phyloP scores from a whole-genome alignment of 2,797 vertebrate species.

The Megaceryle alcyon region DNA sequence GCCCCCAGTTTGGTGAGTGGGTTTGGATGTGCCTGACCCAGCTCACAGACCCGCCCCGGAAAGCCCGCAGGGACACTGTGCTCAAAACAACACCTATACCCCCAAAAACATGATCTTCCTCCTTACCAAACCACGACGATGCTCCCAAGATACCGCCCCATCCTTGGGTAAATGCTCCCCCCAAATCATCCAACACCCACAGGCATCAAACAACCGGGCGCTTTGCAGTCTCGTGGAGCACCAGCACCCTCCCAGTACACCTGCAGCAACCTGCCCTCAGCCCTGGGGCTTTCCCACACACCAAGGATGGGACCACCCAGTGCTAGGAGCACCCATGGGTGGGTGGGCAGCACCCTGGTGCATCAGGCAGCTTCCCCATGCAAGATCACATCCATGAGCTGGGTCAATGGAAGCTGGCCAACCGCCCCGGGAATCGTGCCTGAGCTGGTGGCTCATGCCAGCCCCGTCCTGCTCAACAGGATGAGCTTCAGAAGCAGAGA shows the following conservation, averaged over 20 bases:
- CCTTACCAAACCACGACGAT: rapidly evolving
- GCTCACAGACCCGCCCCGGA: rapidly evolving
- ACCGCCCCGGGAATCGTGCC: rapidly evolving
- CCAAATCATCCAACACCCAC: rapidly evolving
- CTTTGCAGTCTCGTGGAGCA: rapidly evolving
- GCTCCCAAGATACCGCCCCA: rapidly evolving
- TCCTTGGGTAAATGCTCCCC: rapidly evolving
- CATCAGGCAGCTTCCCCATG: background rate
- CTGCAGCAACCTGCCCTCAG: background rate
- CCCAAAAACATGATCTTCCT: background rate
- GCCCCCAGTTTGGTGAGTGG: rapidly evolving
- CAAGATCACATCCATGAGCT: rapidly evolving
- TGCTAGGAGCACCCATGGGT: background rate
- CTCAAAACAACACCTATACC: background rate
- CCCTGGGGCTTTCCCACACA: background rate
- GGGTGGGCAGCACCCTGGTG: rapidly evolving
- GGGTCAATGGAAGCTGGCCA: rapidly evolving
- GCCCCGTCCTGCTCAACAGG: background rate
- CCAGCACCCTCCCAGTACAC: background rate
- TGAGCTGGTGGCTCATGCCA: rapidly evolving
- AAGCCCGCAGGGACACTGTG: rapidly evolving
- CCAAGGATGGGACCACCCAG: background rate
- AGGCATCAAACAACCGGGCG: rapidly evolving
- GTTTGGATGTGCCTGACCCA: background rate
- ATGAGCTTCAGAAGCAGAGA: background rate